Evolutionary conservation across 2,797 vertebrate species (phyloP), one percentile per base, ranked within the genome.

Genomic region (Margarornis squamiger): DNA sequence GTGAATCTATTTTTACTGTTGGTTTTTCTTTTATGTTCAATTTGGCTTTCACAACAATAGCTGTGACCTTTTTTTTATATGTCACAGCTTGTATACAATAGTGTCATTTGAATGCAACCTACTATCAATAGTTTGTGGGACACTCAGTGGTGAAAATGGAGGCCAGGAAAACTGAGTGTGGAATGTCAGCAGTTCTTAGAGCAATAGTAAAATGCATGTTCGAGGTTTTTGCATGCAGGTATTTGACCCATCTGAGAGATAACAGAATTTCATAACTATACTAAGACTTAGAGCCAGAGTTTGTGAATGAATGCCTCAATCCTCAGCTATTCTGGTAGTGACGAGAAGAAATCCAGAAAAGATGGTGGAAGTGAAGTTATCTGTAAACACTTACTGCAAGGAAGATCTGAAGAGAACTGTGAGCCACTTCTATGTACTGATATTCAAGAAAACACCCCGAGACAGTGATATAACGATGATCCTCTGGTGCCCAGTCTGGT

Each of bases 391-490:
- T 99, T 98, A 99, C 99, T 97, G 99, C 99, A 98, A 99, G 98
- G 92, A 99, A 98, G 98, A 99, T 99, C 98, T 99, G 99, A 97
- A 99, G 98, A 73, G 99, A 98, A 94, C 99, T 99, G 92, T 99
- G 99, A 95, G 98, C 99, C 98, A 99, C 99, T 98, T 99, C 99
- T 98, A 99, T 98, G 97, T 99, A 99, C 98, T 99, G 99, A 96
- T 99, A 99, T 91, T 99, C 99, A 97, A 99, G 98, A 97, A 99
- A 97, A 94, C 99, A 99, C 87, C 99, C 99, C 76, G 99, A 98
- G 97, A 99, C 99, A 92, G 99, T 99, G 97, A 99, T 99, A 94
- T 99, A 99, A 81, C 99, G 98, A 98, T 99, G 99, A 98, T 99
- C 99, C 96, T 99, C 99, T 3, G 99, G 99, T 55, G 99, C 99